Percentiles rank a stretch among this genome's conserved stretches.
Evolutionary conservation across 1,140 invertebrate species (phyloP).

Genomic region (Drosophila orena): DNA sequence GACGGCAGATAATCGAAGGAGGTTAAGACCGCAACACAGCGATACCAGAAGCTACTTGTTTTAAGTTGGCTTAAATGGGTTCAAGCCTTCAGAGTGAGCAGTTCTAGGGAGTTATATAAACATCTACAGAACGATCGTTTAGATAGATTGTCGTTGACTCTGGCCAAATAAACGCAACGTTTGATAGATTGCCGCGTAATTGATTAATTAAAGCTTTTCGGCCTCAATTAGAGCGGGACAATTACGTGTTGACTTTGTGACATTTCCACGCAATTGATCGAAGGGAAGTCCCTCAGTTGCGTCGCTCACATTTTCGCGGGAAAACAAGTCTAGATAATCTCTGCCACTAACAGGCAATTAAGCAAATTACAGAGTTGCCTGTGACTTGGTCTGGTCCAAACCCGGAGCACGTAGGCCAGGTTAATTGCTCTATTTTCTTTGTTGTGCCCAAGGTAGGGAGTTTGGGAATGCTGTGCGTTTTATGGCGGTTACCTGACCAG

Average conservation of each 20-base stretch:
- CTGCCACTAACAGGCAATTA: slow-evolving; percentile 59
- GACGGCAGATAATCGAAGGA: slow-evolving; percentile 56
- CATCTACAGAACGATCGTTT: not conserved
- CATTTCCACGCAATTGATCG: slow-evolving; percentile 25
- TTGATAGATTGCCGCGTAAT: slow-evolving; percentile 55
- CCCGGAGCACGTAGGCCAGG: slow-evolving; percentile 66
- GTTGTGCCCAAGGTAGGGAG: slow-evolving; percentile 7
- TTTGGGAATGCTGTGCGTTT: slow-evolving; percentile 11
- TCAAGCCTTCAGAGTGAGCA: too few species aligned
- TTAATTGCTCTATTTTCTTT: slow-evolving; percentile 76
- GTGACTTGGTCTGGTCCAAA: slow-evolving; percentile 32
- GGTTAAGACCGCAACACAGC: slow-evolving; percentile 30
- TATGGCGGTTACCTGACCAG: slow-evolving; percentile 36
- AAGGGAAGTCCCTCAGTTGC: slow-evolving; percentile 12
- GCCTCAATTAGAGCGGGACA: slow-evolving; percentile 46
- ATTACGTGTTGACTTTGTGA: slow-evolving; percentile 64
- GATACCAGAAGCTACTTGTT: slow-evolving; percentile 14
- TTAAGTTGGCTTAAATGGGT: not conserved
- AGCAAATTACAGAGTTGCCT: slow-evolving; percentile 39
- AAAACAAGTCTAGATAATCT: slow-evolving; percentile 54
- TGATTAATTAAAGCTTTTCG: slow-evolving; percentile 52
- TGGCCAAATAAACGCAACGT: not conserved
- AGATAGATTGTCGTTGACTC: not conserved
- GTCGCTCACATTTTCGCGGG: slow-evolving; percentile 1
- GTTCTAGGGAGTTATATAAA: not conserved